phyloP scores from a whole-genome alignment of 2,797 vertebrate species.

The Parambassis ranga region DNA sequence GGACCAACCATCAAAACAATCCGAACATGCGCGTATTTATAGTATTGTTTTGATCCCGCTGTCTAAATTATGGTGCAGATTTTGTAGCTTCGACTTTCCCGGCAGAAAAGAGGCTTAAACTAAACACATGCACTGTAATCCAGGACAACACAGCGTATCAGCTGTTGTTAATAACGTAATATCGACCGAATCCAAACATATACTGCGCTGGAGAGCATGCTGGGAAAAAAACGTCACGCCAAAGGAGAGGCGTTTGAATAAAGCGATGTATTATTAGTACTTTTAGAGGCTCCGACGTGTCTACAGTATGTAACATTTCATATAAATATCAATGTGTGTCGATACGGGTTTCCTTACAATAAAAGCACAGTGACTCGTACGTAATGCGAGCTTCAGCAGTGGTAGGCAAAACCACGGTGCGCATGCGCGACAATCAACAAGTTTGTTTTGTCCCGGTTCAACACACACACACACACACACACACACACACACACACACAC shows the following conservation, averaged over 20 bases:
- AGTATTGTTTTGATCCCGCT: fast-evolving
- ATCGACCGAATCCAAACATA: fast-evolving
- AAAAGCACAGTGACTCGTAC: too few relatives aligned
- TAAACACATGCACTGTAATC: fast-evolving
- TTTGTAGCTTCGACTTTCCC: too few relatives aligned
- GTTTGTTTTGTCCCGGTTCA: too few relatives aligned
- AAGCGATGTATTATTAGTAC: not conserved
- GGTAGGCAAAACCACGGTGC: too few relatives aligned
- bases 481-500: too few relatives aligned
- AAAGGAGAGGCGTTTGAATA: not conserved
- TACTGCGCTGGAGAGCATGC: not conserved
- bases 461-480: too few relatives aligned
- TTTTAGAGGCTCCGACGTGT: not conserved
- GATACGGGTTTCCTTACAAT: too few relatives aligned
- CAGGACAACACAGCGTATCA: fast-evolving
- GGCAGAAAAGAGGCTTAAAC: too few relatives aligned
- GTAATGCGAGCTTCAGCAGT: too few relatives aligned
- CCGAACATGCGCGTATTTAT: fast-evolving
- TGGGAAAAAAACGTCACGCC: slow-evolving; percentile 13
- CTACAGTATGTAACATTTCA: too few relatives aligned
- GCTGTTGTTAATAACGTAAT: fast-evolving
- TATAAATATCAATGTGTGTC: too few relatives aligned
- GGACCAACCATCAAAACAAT: slow-evolving; percentile 69
- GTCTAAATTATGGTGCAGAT: not conserved
- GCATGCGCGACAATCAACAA: too few relatives aligned